Percentiles rank a stretch among this genome's conserved stretches.
Conservation (phyloP, 2,113 vertebrate species). For the Xyrauchen texanus region DNA sequence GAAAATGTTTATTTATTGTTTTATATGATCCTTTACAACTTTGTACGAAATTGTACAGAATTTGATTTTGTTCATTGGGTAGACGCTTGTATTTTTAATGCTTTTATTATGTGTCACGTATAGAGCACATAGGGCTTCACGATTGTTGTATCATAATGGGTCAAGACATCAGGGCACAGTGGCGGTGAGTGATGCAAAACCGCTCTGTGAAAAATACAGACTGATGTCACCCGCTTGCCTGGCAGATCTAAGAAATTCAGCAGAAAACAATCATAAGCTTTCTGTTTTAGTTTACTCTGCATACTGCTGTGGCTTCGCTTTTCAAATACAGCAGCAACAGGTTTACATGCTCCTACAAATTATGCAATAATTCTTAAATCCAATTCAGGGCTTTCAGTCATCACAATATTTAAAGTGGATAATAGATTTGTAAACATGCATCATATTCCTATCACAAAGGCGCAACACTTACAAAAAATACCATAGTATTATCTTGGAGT, state of each 20-base stretch:
- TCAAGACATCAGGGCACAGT: slow-evolving; percentile 37
- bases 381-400: too few relatives aligned
- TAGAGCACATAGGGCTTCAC: neutral
- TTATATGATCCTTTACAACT: too few relatives aligned
- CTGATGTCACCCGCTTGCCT: neutral
- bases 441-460: too few relatives aligned
- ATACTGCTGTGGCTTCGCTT: too few relatives aligned
- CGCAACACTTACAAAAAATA: too few relatives aligned
- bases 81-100: slow-evolving; percentile 9
- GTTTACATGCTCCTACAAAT: too few relatives aligned
- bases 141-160: slow-evolving; percentile 12
- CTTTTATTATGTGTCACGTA: slow-evolving; percentile 13
- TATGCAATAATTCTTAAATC: too few relatives aligned
- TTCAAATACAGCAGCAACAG: too few relatives aligned
- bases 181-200: slow-evolving; percentile 19
- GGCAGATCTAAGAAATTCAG: neutral
- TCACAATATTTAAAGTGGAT: too few relatives aligned
- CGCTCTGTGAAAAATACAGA: slow-evolving; percentile 28
- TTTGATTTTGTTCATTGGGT: neutral
- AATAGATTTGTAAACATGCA: too few relatives aligned
- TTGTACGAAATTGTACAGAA: neutral
- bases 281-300: slow-evolving; percentile 12
- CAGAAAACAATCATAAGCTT: slow-evolving; percentile 3
- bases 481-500: too few relatives aligned
- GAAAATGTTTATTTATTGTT: too few relatives aligned